Conservation (phyloP, 2,797 vertebrate species). For the Botia kubotai region DNA sequence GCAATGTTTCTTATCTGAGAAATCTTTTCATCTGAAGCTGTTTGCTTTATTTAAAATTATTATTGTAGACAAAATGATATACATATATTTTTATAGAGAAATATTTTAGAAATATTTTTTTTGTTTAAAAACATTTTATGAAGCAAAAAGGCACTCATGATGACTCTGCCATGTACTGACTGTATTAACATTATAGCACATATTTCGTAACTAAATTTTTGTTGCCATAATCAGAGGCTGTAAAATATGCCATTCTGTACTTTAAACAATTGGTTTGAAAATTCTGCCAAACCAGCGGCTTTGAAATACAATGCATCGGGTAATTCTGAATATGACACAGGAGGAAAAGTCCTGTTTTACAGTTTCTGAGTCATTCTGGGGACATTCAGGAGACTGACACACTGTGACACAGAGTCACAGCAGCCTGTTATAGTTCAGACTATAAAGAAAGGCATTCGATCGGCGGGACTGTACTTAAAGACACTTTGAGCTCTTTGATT, state of each 20-base stretch:
- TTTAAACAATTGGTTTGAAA: slow-evolving; percentile 1
- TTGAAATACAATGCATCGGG: slow-evolving; percentile 14
- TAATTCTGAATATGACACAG: neutral
- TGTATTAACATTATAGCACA: neutral
- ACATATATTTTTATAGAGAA: too few species aligned
- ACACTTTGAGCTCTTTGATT: neutral
- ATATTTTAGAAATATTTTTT: too few species aligned
- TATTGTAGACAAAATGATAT: too few species aligned
- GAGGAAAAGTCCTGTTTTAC: slow-evolving; percentile 3
- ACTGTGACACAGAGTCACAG: slow-evolving; percentile 18
- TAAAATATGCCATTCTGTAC: neutral
- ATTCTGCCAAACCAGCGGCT: neutral
- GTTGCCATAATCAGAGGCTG: neutral
- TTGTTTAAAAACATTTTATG: too few species aligned
- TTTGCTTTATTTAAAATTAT: too few species aligned
- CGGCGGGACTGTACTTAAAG: neutral
- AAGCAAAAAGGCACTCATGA: too few species aligned
- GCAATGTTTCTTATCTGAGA: too few species aligned
- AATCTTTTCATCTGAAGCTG: too few species aligned
- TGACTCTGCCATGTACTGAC: too few species aligned
- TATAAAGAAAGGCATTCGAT: slow-evolving; percentile 36
- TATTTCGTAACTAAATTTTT: neutral
- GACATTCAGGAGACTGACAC: neutral
- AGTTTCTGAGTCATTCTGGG: slow-evolving; percentile 15
- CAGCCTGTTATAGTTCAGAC: neutral